phyloP scores from a whole-genome alignment of 2,113 vertebrate genomes.

The Onychostoma macrolepis region DNA sequence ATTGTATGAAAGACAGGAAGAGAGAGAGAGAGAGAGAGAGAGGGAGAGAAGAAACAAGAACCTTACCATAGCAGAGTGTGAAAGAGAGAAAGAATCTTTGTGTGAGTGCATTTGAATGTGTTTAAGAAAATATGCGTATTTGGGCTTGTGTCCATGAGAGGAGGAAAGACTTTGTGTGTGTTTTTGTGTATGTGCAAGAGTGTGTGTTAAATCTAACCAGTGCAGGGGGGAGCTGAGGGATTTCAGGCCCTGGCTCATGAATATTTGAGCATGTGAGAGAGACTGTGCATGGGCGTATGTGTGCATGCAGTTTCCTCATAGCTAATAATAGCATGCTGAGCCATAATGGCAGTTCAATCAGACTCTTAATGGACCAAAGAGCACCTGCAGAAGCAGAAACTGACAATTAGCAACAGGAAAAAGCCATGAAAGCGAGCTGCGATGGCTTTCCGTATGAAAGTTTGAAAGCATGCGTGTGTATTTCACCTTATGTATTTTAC shows the following conservation, averaged over 20 bases:
- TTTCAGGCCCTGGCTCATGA: constrained; percentile 69
- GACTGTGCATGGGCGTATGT: neutral
- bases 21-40: constrained; percentile 22
- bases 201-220: constrained; percentile 10
- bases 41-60: constrained; percentile 28
- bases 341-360: constrained; percentile 1
- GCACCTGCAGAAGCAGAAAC: constrained; percentile 27
- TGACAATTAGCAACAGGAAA: neutral
- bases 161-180: constrained; percentile 34
- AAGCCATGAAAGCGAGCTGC: neutral
- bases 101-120: constrained; percentile 48
- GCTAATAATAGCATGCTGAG: constrained; percentile 68
- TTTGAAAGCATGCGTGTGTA: neutral
- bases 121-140: constrained; percentile 39
- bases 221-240: constrained; percentile 53
- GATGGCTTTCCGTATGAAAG: neutral
- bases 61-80: constrained; percentile 23
- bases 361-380: constrained; percentile 11
- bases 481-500: constrained; percentile 7
- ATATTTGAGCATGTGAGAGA: constrained; percentile 69
- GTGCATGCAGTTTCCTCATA: constrained; percentile 10
- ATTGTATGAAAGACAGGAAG: constrained; percentile 39
- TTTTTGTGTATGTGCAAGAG: constrained; percentile 34
- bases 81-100: constrained; percentile 30
- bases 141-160: constrained; percentile 39